Conservation (phyloP, 1,140 invertebrate genomes). For the Himalopsyche phryganea region DNA sequence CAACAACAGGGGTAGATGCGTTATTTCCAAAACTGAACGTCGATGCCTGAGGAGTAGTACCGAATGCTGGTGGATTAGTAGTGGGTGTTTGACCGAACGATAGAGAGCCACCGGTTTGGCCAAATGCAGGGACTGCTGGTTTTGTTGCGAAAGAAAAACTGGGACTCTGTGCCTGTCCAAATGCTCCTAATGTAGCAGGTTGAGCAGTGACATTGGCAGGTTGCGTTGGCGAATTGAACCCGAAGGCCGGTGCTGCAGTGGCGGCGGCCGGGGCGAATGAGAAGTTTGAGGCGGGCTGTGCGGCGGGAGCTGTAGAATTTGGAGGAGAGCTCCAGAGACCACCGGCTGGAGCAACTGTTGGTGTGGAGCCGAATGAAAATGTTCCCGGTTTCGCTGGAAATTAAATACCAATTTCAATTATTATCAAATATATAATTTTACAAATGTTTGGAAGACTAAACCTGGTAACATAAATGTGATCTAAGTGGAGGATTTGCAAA, state of each 20-base stretch:
- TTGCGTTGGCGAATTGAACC: constrained; percentile 35
- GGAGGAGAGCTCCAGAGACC: constrained; percentile 38
- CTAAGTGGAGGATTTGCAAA: neutral
- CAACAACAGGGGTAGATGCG: neutral
- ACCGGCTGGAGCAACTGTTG: constrained; percentile 39
- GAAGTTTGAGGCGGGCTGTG: constrained; percentile 32
- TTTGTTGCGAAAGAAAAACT: constrained; percentile 23
- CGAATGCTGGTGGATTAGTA: constrained; percentile 1
- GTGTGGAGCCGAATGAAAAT: constrained; percentile 25
- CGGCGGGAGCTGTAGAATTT: constrained; percentile 26
- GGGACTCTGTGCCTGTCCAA: constrained; percentile 32
- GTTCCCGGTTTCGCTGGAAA: constrained; percentile 16
- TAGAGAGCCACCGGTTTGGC: constrained; percentile 2
- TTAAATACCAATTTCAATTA: neutral
- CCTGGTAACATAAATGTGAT: neutral
- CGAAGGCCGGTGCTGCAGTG: constrained; percentile 28
- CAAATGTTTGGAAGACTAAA: neutral
- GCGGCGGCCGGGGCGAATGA: constrained; percentile 35
- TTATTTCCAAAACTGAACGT: neutral
- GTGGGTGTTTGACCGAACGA: constrained; percentile 2
- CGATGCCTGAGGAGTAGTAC: neutral
- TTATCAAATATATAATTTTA: neutral
- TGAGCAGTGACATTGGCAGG: constrained; percentile 32
- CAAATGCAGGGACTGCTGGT: constrained; percentile 12
- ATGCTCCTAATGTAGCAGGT: constrained; percentile 30